A percentile compares a stretch with the other conserved stretches of the same genome.
These are phyloP conservation scores for Bombus cullumanus DNA, from an alignment of 1,140 invertebrate genomes.

Conservation along the genomic window DNA sequence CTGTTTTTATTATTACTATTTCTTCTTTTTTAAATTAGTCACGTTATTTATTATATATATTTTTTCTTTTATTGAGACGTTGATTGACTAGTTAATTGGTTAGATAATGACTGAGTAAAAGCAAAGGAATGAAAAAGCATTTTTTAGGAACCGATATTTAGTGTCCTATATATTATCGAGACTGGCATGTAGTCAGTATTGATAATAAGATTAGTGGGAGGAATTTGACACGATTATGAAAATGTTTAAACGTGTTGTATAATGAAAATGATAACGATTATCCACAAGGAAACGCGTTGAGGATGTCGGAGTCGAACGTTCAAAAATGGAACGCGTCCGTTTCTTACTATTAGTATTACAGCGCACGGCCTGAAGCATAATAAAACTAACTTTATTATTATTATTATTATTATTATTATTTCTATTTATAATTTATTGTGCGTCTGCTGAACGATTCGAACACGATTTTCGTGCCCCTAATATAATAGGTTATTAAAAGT, in stretches of 20 bases:
- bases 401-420: conserved; percentile 21
- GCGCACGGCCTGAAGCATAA: conserved; percentile 18
- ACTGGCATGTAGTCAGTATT: neutral
- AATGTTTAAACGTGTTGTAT: neutral
- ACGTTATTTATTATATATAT: neutral
- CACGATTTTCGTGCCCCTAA: conserved; percentile 1
- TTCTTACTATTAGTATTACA: conserved; percentile 56
- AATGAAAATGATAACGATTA: neutral
- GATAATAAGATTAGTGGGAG: neutral
- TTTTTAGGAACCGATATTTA: neutral
- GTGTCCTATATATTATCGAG: neutral
- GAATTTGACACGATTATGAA: neutral
- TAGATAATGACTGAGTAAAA: neutral
- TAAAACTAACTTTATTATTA: conserved; percentile 32
- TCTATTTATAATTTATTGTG: conserved; percentile 76
- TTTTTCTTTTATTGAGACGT: neutral
- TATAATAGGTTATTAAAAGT: conserved; percentile 13
- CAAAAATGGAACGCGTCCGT: conserved; percentile 12
- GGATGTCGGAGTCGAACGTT: conserved; percentile 1
- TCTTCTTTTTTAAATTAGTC: neutral
- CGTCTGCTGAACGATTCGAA: conserved; percentile 37
- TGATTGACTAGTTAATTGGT: neutral
- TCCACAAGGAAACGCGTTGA: neutral
- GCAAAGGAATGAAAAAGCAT: neutral
- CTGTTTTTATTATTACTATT: neutral